Evolutionary conservation across 1,140 invertebrate species (phyloP).

Genomic region (Cydia amplana): DNA sequence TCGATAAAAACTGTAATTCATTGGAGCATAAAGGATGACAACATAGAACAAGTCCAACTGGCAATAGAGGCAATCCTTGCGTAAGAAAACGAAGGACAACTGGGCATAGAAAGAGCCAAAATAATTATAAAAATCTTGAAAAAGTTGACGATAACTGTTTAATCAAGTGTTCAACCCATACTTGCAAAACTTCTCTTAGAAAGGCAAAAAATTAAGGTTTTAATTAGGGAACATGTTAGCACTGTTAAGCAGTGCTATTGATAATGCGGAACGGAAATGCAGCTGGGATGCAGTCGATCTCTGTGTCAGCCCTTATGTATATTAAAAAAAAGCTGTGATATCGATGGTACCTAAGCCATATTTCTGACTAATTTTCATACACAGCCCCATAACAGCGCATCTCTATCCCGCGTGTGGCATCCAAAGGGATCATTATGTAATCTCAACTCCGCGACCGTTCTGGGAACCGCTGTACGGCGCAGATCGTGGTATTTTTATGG

Average conservation of each 20-base stretch:
- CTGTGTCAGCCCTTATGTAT: not conserved
- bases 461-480: slow-evolving; percentile 42
- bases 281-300: not conserved
- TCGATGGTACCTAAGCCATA: not conserved
- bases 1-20: not conserved
- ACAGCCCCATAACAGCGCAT: not conserved
- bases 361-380: not conserved
- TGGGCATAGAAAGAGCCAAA: too few relatives aligned
- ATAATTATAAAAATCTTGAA: too few relatives aligned
- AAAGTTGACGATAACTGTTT: too few relatives aligned
- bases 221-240: too few relatives aligned
- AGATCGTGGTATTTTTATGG: slow-evolving; percentile 26
- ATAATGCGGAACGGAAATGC: too few relatives aligned
- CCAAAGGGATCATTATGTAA: slow-evolving; percentile 68
- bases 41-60: not conserved
- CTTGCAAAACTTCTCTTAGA: too few relatives aligned
- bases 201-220: too few relatives aligned
- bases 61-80: not conserved
- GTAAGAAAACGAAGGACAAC: not conserved
- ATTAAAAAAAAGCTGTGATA: not conserved
- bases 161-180: too few relatives aligned
- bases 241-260: too few relatives aligned
- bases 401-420: slow-evolving; percentile 41
- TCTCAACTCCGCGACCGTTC: slow-evolving; percentile 52
- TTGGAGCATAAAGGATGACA: too few relatives aligned